Base-by-base conservation (phyloP, 2,113 vertebrate genomes). In the Pavo muticus region DNA sequence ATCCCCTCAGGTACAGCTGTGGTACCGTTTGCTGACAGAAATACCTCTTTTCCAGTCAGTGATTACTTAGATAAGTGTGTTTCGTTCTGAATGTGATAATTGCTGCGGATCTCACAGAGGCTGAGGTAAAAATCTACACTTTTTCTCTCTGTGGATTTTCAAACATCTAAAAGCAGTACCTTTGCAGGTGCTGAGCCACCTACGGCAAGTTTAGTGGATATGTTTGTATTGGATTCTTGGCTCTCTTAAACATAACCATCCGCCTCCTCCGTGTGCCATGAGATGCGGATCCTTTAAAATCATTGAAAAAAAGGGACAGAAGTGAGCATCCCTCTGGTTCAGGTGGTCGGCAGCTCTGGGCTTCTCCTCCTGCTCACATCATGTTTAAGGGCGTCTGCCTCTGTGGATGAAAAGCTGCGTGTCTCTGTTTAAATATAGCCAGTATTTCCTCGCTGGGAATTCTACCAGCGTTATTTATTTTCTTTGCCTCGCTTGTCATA, bases 271-370 rank as follows among this genome's bases (percentile, higher is more conserved):
- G 1, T 14, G 32, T 35, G 44, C 25, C 39, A 12, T 11, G 4
- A 59, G 29, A 32, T 6, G 20, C 75, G 60, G 27, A 23, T 20
- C 35, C 27, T 11, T 19, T 7, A 24, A 72, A 56, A 56, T 30
- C 27, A 11, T 17, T 17, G 27, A 6, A 48, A 29, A 56, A 40
- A 8, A 2, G 29, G 61, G 27, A 42, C n/a, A 56, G 27, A 48
- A 21, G 15, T 1, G 1, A 11, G 4, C 0, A 1, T 32, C 20
- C 0, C 1, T 9, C 57, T 14, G 63, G 39, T 56, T 50, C 48
- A 50, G 21, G 48, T 50, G 50, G 12, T 27, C 50, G 16, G 12
- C 12, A 12, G 39, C 17, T 14, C 21, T 1, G 4, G 6, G 23
- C 35, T 18, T 17, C 15, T 65, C 37, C 63, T 37, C 30, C 32